Base-by-base conservation (phyloP, 2,113 vertebrate genomes). In the Pachyramphus minor region DNA sequence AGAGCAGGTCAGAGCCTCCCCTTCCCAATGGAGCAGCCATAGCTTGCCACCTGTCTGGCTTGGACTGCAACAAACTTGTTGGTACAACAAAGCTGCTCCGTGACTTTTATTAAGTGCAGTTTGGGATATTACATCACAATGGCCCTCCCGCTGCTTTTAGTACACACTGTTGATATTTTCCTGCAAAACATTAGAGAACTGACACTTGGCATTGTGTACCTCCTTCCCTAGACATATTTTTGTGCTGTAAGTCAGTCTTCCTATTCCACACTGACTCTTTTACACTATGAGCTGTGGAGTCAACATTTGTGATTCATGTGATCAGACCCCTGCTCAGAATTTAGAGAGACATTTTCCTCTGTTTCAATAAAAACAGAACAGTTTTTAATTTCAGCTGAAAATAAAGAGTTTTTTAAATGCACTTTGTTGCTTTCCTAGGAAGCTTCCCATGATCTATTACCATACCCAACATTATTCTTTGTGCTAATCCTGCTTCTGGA, bases 131-230 rank as follows among this genome's bases (percentile, higher is more conserved):
- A 62, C 35, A 75, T 53, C 93, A 89, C 75, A 24, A 27, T 71
- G 79, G 20, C 23, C 28, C 25, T 88, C 67, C 13, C 1, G 0
- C 21, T 88, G 80, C 84, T 63, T 91, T 86, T 15, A 75, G 83
- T 84, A 84, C 76, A 94, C 73, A 72, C 47, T 42, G 56, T 19
- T 56, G 66, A 22, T 13, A 2, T 49, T 80, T 75, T 64, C 64
- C 72, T 64, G 47, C 59, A 27, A 0, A 0, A 25, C 9, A 5
- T 27, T 5, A 58, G 24, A 58, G 33, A 80, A 5, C 10, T 5
- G 7, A 15, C 12, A 5, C 31, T 15, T 20, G 31, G 35, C 13
- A 30, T 47, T 0, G 2, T 1, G 5, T 20, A 47, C 39, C 37
- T 86, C 31, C 1, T 18, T 72, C 52, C 42, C 52, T 44, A 15